Conservation (phyloP, 1,140 invertebrate genomes). For the Latrodectus geometricus region DNA sequence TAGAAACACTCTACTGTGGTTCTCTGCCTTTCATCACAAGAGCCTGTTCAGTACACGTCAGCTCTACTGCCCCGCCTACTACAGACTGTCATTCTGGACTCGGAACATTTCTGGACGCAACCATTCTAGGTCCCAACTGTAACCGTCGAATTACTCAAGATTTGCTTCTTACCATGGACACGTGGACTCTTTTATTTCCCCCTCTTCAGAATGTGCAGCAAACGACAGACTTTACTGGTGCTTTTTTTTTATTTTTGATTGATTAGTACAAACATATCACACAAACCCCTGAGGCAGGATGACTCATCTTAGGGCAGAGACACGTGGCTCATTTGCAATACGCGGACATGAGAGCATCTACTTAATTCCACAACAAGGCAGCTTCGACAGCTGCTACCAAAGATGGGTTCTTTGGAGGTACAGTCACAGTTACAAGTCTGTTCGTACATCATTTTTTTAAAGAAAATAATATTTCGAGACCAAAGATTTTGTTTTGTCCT, state of each 20-base stretch:
- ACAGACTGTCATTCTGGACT: background rate
- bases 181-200: background rate
- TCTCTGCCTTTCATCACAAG: background rate
- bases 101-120: background rate
- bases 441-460: constrained; percentile 37
- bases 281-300: background rate
- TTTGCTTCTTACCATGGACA: background rate
- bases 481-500: constrained; percentile 59
- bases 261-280: background rate
- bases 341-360: background rate
- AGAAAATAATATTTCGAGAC: constrained; percentile 46
- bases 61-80: background rate
- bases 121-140: background rate
- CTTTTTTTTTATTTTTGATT: background rate
- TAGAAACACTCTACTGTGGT: background rate
- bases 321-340: background rate
- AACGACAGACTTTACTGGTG: background rate
- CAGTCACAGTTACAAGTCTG: background rate
- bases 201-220: background rate
- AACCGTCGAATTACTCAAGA: background rate
- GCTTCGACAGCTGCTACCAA: background rate
- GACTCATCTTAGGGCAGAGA: background rate
- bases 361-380: background rate
- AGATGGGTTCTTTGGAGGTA: constrained; percentile 32
- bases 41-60: background rate